Evolutionary conservation across 2,888 invertebrate genomes (phyloP).

Genomic region (Nasonia oneida): DNA sequence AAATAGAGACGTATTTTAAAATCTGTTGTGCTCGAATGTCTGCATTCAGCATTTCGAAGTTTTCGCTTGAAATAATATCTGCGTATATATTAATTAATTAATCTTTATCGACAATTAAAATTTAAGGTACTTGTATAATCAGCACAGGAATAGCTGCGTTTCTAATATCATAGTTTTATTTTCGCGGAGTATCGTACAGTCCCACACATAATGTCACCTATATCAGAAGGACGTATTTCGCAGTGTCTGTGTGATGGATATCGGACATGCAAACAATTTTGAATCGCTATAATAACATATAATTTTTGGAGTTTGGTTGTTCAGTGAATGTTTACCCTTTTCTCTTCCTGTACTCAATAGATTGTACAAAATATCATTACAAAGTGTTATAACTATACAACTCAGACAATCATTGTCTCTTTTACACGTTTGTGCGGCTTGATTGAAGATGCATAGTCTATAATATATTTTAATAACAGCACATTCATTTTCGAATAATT

Average conservation of each 20-base stretch:
- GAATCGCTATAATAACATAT: background rate
- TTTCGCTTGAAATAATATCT: slow-evolving; percentile 7
- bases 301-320: background rate
- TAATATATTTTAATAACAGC: slow-evolving; percentile 29
- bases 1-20: slow-evolving; percentile 26
- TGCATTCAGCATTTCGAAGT: background rate
- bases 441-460: slow-evolving; percentile 47
- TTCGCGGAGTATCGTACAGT: slow-evolving; percentile 17
- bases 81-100: slow-evolving; percentile 17
- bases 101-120: slow-evolving; percentile 22
- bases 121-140: slow-evolving; percentile 45
- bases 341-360: slow-evolving; percentile 48
- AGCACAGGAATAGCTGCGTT: slow-evolving; percentile 35
- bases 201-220: background rate
- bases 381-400: slow-evolving; percentile 60
- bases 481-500: slow-evolving; percentile 33
- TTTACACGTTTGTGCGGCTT: slow-evolving; percentile 54
- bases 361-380: slow-evolving; percentile 61
- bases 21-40: slow-evolving; percentile 32
- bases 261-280: slow-evolving; percentile 32
- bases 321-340: slow-evolving; percentile 4
- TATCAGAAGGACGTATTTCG: background rate
- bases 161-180: slow-evolving; percentile 25
- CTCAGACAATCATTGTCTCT: slow-evolving; percentile 54
- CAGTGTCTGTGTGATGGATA: background rate